These are phyloP conservation scores for Drosophila suzukii DNA, from an alignment of 1,140 invertebrate species.

Conservation along the genomic window DNA sequence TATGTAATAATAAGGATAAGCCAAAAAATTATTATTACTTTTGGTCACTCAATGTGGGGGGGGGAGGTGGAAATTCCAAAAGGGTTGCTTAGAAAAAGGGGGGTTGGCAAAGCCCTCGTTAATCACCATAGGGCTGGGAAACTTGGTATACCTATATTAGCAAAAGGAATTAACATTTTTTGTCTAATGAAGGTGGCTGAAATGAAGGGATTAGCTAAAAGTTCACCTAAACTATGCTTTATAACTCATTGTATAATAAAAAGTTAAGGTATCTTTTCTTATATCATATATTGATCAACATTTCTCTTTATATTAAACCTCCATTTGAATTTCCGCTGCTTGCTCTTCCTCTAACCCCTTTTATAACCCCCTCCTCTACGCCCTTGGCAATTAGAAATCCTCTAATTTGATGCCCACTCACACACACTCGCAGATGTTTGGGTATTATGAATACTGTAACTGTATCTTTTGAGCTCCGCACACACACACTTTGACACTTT, in stretches of 20 bases:
- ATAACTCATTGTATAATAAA: not conserved
- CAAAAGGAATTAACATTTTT: slow-evolving; percentile 14
- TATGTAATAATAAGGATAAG: slow-evolving; percentile 84
- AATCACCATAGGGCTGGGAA: slow-evolving; percentile 12
- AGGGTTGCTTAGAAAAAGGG: slow-evolving; percentile 14
- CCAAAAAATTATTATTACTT: slow-evolving; percentile 84
- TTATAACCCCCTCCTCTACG: not conserved
- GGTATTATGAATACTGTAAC: slow-evolving; percentile 37
- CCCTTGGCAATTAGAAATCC: slow-evolving; percentile 64
- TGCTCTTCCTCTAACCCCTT: not conserved
- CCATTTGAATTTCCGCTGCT: not conserved
- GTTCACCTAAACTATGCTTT: not conserved
- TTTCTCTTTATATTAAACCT: not conserved
- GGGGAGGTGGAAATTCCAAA: not conserved
- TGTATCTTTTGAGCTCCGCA: slow-evolving; percentile 39
- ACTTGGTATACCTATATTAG: not conserved
- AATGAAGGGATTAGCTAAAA: not conserved
- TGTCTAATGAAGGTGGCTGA: not conserved
- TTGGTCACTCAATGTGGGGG: slow-evolving; percentile 41
- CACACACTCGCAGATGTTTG: slow-evolving; percentile 16
- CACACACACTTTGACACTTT: slow-evolving; percentile 60
- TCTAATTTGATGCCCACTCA: slow-evolving; percentile 64
- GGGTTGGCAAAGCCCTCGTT: slow-evolving; percentile 17
- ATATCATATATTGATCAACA: not conserved
- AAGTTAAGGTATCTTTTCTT: not conserved